These are phyloP conservation scores for Drosophila aldrichi DNA, from an alignment of 2,888 invertebrate species.

Conservation along the genomic window DNA sequence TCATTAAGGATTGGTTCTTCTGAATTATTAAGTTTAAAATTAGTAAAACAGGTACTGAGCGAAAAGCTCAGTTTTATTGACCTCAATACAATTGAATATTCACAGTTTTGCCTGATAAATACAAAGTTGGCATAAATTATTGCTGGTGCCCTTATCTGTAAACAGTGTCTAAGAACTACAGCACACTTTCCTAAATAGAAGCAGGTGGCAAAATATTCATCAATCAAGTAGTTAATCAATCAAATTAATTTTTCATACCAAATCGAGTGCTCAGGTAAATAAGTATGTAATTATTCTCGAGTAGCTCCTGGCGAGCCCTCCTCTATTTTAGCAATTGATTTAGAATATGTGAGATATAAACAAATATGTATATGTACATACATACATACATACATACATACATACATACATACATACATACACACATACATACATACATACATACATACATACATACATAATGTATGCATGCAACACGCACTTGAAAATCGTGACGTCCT, in stretches of 20 bases:
- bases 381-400: neutral
- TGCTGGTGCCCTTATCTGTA: neutral
- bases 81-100: neutral
- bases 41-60: too few relatives aligned
- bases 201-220: neutral
- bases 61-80: neutral
- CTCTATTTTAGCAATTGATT: neutral
- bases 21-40: too few relatives aligned
- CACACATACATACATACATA: neutral
- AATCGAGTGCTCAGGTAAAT: neutral
- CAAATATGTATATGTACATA: neutral
- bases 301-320: slow-evolving; percentile 29
- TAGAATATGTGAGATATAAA: neutral
- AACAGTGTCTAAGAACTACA: too few relatives aligned
- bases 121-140: neutral
- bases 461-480: slow-evolving; percentile 49
- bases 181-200: neutral
- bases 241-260: neutral
- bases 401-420: neutral
- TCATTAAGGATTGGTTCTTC: neutral
- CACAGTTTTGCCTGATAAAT: too few relatives aligned
- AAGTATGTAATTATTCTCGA: neutral
- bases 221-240: neutral
- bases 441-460: neutral
- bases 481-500: slow-evolving; percentile 73